Evolutionary conservation across 35 echinoderm and acorn worm genomes (phyloP).

Genomic region (Holothuria glaberrima): DNA sequence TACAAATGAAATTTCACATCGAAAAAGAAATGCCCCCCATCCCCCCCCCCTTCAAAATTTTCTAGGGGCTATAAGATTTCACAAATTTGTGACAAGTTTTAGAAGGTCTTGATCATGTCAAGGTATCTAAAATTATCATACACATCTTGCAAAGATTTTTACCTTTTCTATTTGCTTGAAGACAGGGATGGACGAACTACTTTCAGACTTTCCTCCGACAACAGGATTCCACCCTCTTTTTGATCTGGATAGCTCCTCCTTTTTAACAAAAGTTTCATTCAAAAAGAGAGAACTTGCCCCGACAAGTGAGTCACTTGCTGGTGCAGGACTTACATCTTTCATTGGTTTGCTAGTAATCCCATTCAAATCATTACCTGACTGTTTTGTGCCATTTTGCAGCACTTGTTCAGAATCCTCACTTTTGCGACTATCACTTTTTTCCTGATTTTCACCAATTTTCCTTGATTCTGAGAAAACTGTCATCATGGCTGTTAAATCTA

Average conservation of each 20-base stretch:
- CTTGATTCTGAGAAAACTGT: conserved; percentile 1
- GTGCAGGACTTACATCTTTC: not conserved
- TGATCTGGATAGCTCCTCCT: not conserved
- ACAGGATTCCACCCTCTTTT: conserved; percentile 24
- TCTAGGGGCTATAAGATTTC: too few species aligned
- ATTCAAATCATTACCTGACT: not conserved
- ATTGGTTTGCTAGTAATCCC: not conserved
- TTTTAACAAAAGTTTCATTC: conserved; percentile 33
- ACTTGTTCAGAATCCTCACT: not conserved
- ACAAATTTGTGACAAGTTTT: too few species aligned
- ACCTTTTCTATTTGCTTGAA: conserved; percentile 46
- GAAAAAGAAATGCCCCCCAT: too few species aligned
- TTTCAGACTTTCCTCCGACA: not conserved
- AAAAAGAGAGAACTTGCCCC: conserved; percentile 35
- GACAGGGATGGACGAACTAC: not conserved
- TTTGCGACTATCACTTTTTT: not conserved
- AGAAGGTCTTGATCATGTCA: too few species aligned
- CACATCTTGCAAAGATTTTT: not conserved
- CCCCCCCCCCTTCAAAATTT: too few species aligned
- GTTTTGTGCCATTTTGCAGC: not conserved
- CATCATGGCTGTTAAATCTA: conserved; percentile 36
- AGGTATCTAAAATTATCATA: too few species aligned
- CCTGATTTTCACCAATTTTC: not conserved
- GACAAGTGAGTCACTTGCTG: not conserved
- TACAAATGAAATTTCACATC: too few species aligned